A percentile compares a stretch with the other conserved stretches of the same genome.
Evolutionary conservation across 2,797 vertebrate species (phyloP).

Genomic region (Platyrinchus mystaceus): DNA sequence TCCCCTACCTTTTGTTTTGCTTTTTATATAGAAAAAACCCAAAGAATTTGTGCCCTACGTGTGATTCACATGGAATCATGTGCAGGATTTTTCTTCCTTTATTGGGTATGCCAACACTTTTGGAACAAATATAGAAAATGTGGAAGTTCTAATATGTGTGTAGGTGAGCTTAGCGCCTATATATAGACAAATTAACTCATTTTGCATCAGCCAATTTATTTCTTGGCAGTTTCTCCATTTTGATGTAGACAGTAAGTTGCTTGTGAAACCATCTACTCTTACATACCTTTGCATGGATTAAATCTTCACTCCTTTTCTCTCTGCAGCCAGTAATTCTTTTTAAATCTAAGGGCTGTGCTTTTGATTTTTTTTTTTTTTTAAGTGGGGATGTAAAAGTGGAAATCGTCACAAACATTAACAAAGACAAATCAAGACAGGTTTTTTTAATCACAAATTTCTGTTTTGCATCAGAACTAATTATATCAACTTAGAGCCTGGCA

Average conservation of each 20-base stretch:
- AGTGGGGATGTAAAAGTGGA: not conserved
- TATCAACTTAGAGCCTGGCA: not conserved
- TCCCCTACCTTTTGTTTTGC: not conserved
- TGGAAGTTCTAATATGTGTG: not conserved
- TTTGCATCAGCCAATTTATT: constrained; percentile 23
- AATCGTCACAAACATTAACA: constrained; percentile 1
- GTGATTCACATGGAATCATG: constrained; percentile 9
- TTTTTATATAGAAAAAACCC: not conserved
- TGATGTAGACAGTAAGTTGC: constrained; percentile 10
- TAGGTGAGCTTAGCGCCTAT: constrained; percentile 12
- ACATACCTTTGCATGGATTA: constrained; percentile 18
- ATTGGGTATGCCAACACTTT: not conserved
- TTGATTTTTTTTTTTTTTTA: not conserved
- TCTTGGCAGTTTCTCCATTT: constrained; percentile 44
- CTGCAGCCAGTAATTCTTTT: constrained; percentile 9
- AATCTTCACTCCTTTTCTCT: constrained; percentile 31
- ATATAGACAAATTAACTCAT: constrained; percentile 24
- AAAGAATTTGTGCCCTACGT: not conserved
- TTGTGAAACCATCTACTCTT: constrained; percentile 18
- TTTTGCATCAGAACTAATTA: constrained; percentile 37
- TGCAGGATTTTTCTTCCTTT: constrained; percentile 7
- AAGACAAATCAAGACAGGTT: constrained; percentile 8
- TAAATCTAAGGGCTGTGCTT: not conserved
- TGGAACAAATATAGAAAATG: constrained; percentile 39
- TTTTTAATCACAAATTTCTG: not conserved